A percentile compares a stretch with the other conserved stretches of the same genome.
Conservation (phyloP, 2,888 invertebrate species). For the Congeria kusceri region DNA sequence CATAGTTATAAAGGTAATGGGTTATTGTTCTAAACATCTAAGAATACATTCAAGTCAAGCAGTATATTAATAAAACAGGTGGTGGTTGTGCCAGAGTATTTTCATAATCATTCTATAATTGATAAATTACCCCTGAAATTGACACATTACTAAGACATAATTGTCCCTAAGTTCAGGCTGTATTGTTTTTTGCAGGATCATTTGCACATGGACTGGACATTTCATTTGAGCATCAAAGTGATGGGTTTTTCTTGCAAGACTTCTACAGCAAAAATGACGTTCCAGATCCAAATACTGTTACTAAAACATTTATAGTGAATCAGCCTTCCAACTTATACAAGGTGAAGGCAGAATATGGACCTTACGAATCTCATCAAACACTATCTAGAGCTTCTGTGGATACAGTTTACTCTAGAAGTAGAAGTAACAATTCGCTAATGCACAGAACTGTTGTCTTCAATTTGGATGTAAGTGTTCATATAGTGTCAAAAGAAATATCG, state of each 20-base stretch:
- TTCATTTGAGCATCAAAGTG: constrained; percentile 78
- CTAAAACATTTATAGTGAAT: constrained; percentile 95
- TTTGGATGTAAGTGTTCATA: constrained; percentile 96
- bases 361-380: constrained; percentile 97
- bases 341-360: constrained; percentile 96
- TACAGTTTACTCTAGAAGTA: constrained; percentile 48
- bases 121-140: too few species aligned
- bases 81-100: too few species aligned
- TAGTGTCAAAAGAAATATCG: constrained; percentile 94
- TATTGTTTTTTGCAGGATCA: constrained; percentile 67
- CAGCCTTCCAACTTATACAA: constrained; percentile 96
- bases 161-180: neutral
- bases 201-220: constrained; percentile 76
- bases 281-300: constrained; percentile 86
- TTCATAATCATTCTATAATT: too few species aligned
- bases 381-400: constrained; percentile 61
- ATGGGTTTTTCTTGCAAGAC: constrained; percentile 84
- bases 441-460: constrained; percentile 75
- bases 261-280: constrained; percentile 85
- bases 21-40: too few species aligned
- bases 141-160: neutral
- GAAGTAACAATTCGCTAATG: constrained; percentile 54
- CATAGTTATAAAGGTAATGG: too few species aligned
- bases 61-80: too few species aligned
- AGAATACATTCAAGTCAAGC: too few species aligned